Evolutionary conservation across 2,113 vertebrate species (phyloP).

Genomic region (Caranx ignobilis): DNA sequence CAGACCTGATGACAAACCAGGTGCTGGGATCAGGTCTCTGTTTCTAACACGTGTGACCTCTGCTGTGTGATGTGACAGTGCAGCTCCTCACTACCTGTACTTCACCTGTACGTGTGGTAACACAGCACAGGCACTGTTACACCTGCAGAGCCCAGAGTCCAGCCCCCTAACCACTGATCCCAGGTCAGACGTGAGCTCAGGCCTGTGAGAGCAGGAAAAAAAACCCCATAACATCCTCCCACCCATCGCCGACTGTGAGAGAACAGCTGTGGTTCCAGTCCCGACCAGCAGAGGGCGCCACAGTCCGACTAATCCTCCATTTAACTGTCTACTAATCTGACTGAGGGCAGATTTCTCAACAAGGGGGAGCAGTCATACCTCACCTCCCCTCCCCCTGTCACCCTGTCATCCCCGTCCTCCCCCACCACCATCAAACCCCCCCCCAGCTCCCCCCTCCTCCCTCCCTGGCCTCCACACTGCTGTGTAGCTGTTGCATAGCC

Average conservation of each 20-base stretch:
- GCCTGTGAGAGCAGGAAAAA: too few species aligned
- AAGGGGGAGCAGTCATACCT: background rate
- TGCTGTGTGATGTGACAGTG: background rate
- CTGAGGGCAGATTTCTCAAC: background rate
- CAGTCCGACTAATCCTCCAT: constrained; percentile 1
- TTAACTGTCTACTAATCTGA: background rate
- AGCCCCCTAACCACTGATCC: constrained; percentile 20
- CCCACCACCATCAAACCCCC: background rate
- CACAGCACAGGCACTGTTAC: constrained; percentile 68
- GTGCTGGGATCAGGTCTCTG: background rate
- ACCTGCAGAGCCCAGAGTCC: constrained; percentile 7
- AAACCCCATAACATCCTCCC: too few species aligned
- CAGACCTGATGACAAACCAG: too few species aligned
- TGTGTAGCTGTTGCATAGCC: constrained; percentile 38
- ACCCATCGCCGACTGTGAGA: too few species aligned
- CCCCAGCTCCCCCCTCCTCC: background rate
- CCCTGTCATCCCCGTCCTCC: background rate
- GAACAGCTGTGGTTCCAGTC: background rate
- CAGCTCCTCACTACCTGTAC: background rate
- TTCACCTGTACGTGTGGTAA: constrained; percentile 21
- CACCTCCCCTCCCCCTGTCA: background rate
- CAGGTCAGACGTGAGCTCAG: background rate
- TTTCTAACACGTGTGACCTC: background rate
- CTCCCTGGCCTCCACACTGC: constrained; percentile 27
- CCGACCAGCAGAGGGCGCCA: constrained; percentile 68